Evolutionary conservation across 2,888 invertebrate species (phyloP).

Genomic region (Himalopsyche tibetana): DNA sequence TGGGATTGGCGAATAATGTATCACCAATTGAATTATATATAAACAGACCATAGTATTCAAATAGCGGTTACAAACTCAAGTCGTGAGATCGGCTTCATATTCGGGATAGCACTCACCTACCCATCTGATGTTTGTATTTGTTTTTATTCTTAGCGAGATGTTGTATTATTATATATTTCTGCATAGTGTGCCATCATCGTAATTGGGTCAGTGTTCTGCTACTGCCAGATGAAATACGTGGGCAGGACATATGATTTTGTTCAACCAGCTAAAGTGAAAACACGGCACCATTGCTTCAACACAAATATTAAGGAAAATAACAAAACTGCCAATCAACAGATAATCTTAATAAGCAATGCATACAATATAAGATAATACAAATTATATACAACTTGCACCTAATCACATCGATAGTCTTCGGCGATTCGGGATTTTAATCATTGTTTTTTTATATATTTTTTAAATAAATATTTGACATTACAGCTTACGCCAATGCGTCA

Average conservation of each 20-base stretch:
- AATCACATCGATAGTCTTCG: too few relatives aligned
- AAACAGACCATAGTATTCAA: neutral
- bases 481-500: too few relatives aligned
- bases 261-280: neutral
- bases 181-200: conserved; percentile 42
- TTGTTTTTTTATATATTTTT: too few relatives aligned
- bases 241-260: conserved; percentile 27
- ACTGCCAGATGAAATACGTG: conserved; percentile 1
- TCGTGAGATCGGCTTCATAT: neutral
- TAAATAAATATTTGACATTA: too few relatives aligned
- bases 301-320: neutral
- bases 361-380: too few relatives aligned
- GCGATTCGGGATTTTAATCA: too few relatives aligned
- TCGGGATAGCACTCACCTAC: neutral
- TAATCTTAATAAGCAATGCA: too few relatives aligned
- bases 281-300: neutral
- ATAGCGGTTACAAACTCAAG: neutral
- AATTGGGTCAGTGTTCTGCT: conserved; percentile 38
- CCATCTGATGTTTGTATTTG: neutral
- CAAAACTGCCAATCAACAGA: too few relatives aligned
- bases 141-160: conserved; percentile 28
- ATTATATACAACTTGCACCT: too few relatives aligned
- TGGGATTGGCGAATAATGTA: too few relatives aligned
- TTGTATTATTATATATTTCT: conserved; percentile 28
- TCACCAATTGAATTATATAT: too few relatives aligned